A percentile compares a stretch with the other conserved stretches of the same genome.
phyloP scores from a whole-genome alignment of 2,888 invertebrate genomes.

The Omphaloscelis lunosa region DNA sequence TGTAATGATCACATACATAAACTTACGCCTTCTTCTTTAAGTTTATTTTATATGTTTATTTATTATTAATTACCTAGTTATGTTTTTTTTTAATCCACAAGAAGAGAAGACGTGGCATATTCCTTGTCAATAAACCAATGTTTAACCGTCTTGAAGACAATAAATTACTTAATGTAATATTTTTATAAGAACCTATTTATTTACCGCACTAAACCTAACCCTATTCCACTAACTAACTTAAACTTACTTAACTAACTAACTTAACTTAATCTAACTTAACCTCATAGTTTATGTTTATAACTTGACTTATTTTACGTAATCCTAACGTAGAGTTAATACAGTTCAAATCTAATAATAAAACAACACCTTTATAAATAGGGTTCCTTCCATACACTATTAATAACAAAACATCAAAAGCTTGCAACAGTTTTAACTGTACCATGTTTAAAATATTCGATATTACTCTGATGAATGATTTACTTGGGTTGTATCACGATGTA shows the following conservation, averaged over 20 bases:
- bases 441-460: conserved; percentile 13
- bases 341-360: conserved; percentile 13
- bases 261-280: too few relatives aligned
- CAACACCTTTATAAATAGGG: conserved; percentile 24
- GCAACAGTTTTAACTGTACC: conserved; percentile 3
- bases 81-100: too few relatives aligned
- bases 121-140: too few relatives aligned
- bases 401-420: conserved; percentile 27
- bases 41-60: too few relatives aligned
- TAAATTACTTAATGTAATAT: neutral
- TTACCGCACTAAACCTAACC: neutral
- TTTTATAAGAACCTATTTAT: neutral
- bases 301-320: neutral
- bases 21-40: too few relatives aligned
- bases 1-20: too few relatives aligned
- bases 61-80: too few relatives aligned
- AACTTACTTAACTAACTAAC: too few relatives aligned
- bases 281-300: neutral
- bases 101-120: too few relatives aligned
- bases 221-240: too few relatives aligned
- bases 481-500: neutral
- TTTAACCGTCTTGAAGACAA: neutral
- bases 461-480: conserved; percentile 50
- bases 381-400: conserved; percentile 26
- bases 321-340: conserved; percentile 13